These are phyloP conservation scores for Cheilosia variabilis DNA, from an alignment of 2,888 invertebrate species.

Conservation along the genomic window DNA sequence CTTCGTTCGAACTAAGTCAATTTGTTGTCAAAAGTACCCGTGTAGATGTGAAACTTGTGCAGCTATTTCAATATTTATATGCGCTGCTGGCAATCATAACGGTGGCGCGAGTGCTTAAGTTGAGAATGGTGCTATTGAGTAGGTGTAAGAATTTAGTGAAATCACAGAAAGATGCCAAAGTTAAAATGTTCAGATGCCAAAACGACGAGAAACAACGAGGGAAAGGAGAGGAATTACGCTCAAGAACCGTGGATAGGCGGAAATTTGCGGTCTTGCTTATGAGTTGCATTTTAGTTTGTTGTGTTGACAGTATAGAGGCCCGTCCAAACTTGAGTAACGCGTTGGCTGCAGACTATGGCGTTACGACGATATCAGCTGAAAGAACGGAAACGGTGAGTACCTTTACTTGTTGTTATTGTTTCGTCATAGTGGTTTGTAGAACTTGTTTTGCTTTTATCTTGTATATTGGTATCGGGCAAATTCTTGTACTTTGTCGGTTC, in stretches of 20 bases:
- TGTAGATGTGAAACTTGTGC: slow-evolving; percentile 10
- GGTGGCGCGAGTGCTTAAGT: slow-evolving; percentile 24
- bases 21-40: slow-evolving; percentile 31
- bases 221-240: not conserved
- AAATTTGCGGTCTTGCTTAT: slow-evolving; percentile 47
- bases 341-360: slow-evolving; percentile 49
- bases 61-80: slow-evolving; percentile 24
- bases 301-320: slow-evolving; percentile 79
- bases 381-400: slow-evolving; percentile 50
- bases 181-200: slow-evolving; percentile 47
- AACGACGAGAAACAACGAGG: slow-evolving; percentile 42
- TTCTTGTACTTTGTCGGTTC: not conserved
- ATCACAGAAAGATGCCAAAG: slow-evolving; percentile 48
- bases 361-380: slow-evolving; percentile 28
- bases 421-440: not conserved
- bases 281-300: slow-evolving; percentile 78
- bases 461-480: slow-evolving; percentile 2
- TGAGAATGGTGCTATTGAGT: slow-evolving; percentile 61
- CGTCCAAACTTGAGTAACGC: slow-evolving; percentile 80
- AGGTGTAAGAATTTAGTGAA: slow-evolving; percentile 45
- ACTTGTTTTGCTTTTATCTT: slow-evolving; percentile 7
- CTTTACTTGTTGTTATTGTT: not conserved
- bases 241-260: slow-evolving; percentile 24
- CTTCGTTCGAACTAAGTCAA: slow-evolving; percentile 53
- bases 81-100: slow-evolving; percentile 9